Conservation (phyloP, 2,888 invertebrate species). For the Trissonchulus latispiculum region DNA sequence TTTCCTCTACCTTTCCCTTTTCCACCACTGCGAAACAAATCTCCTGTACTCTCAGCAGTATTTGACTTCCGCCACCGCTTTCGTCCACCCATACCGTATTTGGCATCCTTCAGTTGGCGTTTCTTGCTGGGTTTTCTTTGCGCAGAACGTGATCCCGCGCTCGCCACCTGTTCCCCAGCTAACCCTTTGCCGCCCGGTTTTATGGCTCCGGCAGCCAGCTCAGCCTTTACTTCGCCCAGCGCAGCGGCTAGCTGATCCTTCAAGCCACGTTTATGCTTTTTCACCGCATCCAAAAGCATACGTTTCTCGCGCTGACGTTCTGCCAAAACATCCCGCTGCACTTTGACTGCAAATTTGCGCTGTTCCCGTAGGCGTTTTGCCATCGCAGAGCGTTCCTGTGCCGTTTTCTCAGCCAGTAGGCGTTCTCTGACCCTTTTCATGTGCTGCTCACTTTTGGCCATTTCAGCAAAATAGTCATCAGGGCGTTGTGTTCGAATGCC, state of each 20-base stretch:
- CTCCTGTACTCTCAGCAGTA: slow-evolving; percentile 66
- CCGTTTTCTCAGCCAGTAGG: slow-evolving; percentile 69
- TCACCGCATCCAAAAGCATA: slow-evolving; percentile 79
- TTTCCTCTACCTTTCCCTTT: too few relatives aligned
- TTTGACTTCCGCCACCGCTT: slow-evolving; percentile 80
- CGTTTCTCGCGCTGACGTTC: slow-evolving; percentile 80
- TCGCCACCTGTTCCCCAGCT: background rate
- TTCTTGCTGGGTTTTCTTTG: slow-evolving; percentile 34
- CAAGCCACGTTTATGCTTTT: slow-evolving; percentile 61
- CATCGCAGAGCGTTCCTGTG: slow-evolving; percentile 75
- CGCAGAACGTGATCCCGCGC: slow-evolving; percentile 18
- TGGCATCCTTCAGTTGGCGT: slow-evolving; percentile 60
- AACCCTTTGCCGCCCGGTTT: background rate
- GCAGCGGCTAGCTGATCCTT: slow-evolving; percentile 40
- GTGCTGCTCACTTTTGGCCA: slow-evolving; percentile 92
- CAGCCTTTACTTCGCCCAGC: slow-evolving; percentile 28
- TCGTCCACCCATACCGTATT: slow-evolving; percentile 89
- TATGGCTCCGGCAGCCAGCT: background rate
- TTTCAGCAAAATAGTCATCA: slow-evolving; percentile 95
- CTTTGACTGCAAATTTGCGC: slow-evolving; percentile 79
- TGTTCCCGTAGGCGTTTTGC: slow-evolving; percentile 77
- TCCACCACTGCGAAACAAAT: too few relatives aligned
- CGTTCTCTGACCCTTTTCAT: slow-evolving; percentile 83
- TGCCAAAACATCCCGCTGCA: slow-evolving; percentile 47
- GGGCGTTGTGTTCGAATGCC: slow-evolving; percentile 72